phyloP scores from a whole-genome alignment of 2,113 vertebrate species.

The Notothenia coriiceps region DNA sequence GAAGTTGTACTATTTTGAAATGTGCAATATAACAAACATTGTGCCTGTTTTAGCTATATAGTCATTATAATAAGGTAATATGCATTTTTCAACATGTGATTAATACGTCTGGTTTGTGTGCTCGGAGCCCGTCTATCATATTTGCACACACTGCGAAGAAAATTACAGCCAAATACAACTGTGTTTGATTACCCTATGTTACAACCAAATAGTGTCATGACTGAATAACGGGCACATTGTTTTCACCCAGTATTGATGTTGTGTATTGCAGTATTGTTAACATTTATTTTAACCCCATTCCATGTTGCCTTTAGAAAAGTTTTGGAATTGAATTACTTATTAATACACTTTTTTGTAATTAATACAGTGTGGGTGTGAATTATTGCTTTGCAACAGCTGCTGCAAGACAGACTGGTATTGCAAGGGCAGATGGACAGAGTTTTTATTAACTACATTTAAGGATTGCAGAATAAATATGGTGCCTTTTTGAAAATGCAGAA shows the following conservation, averaged over 20 bases:
- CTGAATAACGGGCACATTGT: not conserved
- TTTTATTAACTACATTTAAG: not conserved
- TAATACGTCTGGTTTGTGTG: not conserved
- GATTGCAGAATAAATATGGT: too few relatives aligned
- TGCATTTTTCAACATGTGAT: slow-evolving; percentile 6
- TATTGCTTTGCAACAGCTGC: slow-evolving; percentile 10
- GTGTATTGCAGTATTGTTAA: not conserved
- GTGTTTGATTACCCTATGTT: not conserved
- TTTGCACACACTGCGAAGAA: slow-evolving; percentile 1
- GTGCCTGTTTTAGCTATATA: slow-evolving; percentile 1
- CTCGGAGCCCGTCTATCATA: not conserved
- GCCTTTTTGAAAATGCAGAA: not conserved
- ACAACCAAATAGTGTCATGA: not conserved
- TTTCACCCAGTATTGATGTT: not conserved
- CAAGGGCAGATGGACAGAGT: not conserved
- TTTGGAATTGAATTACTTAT: not conserved
- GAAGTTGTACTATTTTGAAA: slow-evolving; percentile 16
- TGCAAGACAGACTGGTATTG: not conserved
- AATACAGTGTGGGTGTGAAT: not conserved
- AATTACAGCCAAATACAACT: not conserved
- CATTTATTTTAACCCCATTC: not conserved
- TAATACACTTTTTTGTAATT: not conserved
- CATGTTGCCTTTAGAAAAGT: not conserved
- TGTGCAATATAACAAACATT: slow-evolving; percentile 20
- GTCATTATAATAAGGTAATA: slow-evolving; percentile 29